phyloP scores from a whole-genome alignment of 2,888 invertebrate genomes.

The Lepidonotus clava region DNA sequence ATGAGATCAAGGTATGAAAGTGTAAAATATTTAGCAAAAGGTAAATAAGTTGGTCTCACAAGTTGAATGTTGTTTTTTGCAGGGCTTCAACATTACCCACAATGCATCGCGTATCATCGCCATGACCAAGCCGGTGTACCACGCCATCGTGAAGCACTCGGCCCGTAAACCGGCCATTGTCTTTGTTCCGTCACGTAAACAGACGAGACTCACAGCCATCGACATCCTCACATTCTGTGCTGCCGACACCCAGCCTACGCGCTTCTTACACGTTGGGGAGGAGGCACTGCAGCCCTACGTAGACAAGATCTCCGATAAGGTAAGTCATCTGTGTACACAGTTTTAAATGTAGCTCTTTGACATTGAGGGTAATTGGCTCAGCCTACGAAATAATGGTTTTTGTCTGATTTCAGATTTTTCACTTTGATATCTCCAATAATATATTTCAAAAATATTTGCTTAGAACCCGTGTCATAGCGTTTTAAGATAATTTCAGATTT shows the following conservation, averaged over 20 bases:
- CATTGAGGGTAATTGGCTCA: too few species aligned
- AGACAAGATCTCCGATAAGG: slow-evolving; percentile 92
- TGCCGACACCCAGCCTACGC: slow-evolving; percentile 90
- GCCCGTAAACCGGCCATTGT: slow-evolving; percentile 78
- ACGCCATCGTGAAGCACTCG: slow-evolving; percentile 87
- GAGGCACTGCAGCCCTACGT: slow-evolving; percentile 94
- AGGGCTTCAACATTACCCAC: slow-evolving; percentile 98
- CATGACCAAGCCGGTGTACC: slow-evolving; percentile 99
- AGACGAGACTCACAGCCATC: slow-evolving; percentile 95
- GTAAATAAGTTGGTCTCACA: not conserved
- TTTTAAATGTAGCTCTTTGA: too few species aligned
- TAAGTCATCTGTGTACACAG: slow-evolving; percentile 72
- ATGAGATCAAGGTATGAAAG: not conserved
- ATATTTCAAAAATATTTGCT: too few species aligned
- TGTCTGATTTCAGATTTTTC: too few species aligned
- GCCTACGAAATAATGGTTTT: too few species aligned
- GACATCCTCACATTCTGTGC: slow-evolving; percentile 96
- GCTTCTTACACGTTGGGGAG: slow-evolving; percentile 91
- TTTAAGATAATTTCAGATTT: too few species aligned
- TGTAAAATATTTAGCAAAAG: not conserved
- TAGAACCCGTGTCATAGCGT: too few species aligned
- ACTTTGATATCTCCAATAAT: too few species aligned
- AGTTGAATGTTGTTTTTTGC: slow-evolving; percentile 67
- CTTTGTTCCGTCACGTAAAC: slow-evolving; percentile 87
- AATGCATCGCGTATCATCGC: slow-evolving; percentile 97